phyloP scores from a whole-genome alignment of 30 jellyfish, hydroid and myxozoan genomes.

The Pseudorhiza aurosa region DNA sequence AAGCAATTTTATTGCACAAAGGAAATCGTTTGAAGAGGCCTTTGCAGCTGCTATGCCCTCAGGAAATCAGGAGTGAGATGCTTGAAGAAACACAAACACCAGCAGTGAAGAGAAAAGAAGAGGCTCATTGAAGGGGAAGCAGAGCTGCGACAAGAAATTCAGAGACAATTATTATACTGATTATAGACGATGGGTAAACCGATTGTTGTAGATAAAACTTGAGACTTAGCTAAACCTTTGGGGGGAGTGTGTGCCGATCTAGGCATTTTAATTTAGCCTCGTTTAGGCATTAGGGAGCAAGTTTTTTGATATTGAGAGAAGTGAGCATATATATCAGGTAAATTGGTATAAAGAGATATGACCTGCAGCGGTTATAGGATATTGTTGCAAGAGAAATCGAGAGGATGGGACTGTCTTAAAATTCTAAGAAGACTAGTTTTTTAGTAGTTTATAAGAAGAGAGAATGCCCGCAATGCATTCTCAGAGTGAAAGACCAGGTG shows the following conservation, averaged over 20 bases:
- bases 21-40: constrained; percentile 38
- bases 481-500: no score
- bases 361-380: neutral
- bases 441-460: no score
- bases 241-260: constrained; percentile 41
- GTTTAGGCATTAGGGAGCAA: neutral
- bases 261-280: constrained; percentile 1
- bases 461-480: no score
- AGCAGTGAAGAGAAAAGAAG: constrained; percentile 12
- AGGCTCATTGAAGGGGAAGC: constrained; percentile 22
- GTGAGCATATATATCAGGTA: no score
- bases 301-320: neutral
- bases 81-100: constrained; percentile 32
- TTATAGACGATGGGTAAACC: constrained; percentile 24
- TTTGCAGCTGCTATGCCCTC: constrained; percentile 17
- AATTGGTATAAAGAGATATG: no score
- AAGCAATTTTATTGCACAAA: constrained; percentile 40
- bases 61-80: constrained; percentile 32
- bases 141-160: constrained; percentile 21
- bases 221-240: constrained; percentile 16
- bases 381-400: neutral
- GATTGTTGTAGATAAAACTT: constrained; percentile 9
- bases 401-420: neutral
- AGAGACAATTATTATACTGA: constrained; percentile 16
- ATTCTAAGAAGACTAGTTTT: no score